Percentiles rank a stretch among this genome's conserved stretches.
Evolutionary conservation across 2,888 invertebrate species (phyloP).

Genomic region (Pandemis cinnamomeana): DNA sequence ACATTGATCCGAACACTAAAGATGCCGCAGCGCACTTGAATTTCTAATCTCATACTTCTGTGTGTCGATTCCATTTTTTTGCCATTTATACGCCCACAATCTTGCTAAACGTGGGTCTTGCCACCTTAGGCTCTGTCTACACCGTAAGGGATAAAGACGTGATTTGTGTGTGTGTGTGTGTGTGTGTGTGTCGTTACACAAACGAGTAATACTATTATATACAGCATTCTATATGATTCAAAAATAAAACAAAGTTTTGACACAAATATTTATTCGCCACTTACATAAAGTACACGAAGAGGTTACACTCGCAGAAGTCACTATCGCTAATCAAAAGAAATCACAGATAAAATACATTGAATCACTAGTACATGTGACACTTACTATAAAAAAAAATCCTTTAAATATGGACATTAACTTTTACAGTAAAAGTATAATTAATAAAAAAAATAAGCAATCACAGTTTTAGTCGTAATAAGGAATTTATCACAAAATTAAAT

Average conservation of each 20-base stretch:
- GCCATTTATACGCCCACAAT: too few relatives aligned
- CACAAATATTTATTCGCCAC: slow-evolving; percentile 78
- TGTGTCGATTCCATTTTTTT: too few relatives aligned
- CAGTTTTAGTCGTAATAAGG: slow-evolving; percentile 71
- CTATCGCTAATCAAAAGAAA: slow-evolving; percentile 72
- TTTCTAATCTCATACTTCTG: too few relatives aligned
- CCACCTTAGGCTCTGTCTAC: too few relatives aligned
- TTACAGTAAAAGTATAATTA: slow-evolving; percentile 58
- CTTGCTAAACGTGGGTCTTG: too few relatives aligned
- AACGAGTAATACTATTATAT: too few relatives aligned
- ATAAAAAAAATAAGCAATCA: slow-evolving; percentile 63
- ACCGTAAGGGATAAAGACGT: too few relatives aligned
- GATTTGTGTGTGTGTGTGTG: too few relatives aligned
- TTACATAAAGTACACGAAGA: slow-evolving; percentile 74
- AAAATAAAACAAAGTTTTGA: slow-evolving; percentile 60
- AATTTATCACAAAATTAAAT: slow-evolving; percentile 70
- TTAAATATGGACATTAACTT: slow-evolving; percentile 45
- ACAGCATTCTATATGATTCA: neutral
- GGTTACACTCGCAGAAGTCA: slow-evolving; percentile 66
- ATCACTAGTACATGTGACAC: slow-evolving; percentile 46
- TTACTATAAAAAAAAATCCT: slow-evolving; percentile 29
- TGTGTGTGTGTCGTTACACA: too few relatives aligned
- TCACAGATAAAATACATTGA: slow-evolving; percentile 79
- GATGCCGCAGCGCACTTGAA: too few relatives aligned
- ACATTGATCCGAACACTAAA: too few relatives aligned